phyloP scores from a whole-genome alignment of 30 jellyfish, hydroid and myxozoan genomes.

The Chrysaora quinquecirrha region DNA sequence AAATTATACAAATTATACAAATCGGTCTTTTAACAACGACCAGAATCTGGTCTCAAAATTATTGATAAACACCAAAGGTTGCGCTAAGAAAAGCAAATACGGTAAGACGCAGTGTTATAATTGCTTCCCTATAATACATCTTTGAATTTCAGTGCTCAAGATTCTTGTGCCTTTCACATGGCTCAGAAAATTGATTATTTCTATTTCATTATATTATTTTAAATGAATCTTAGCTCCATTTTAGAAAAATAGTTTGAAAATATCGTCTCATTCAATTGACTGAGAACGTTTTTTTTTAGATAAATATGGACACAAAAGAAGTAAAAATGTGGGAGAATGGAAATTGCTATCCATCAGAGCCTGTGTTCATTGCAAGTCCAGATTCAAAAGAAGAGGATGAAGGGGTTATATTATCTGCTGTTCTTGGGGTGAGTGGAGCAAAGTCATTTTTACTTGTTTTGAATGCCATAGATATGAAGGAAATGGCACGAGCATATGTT shows the following conservation, averaged over 20 bases:
- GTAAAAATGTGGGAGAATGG: constrained; percentile 52
- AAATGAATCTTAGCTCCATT: background rate
- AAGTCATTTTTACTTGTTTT: constrained; percentile 56
- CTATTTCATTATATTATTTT: background rate
- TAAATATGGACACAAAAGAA: constrained; percentile 56
- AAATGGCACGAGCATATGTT: constrained; percentile 63
- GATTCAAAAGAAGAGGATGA: constrained; percentile 62
- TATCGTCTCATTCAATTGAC: no score
- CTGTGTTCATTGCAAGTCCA: constrained; percentile 65
- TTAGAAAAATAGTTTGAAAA: background rate
- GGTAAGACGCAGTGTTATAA: no score
- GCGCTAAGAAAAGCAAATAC: no score
- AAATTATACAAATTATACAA: no score
- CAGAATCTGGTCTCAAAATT: no score
- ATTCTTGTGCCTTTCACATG: no score
- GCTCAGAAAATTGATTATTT: no score
- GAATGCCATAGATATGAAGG: constrained; percentile 43
- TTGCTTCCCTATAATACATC: no score
- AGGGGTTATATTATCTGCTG: constrained; percentile 71
- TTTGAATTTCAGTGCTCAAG: no score
- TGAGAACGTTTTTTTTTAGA: no score
- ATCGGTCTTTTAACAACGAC: no score
- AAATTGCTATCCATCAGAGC: constrained; percentile 74
- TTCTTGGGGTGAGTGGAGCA: constrained; percentile 62
- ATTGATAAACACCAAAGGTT: no score